Evolutionary conservation across 2,888 invertebrate species (phyloP), one percentile per base, ranked within the genome.

Genomic region (Seira ritae): DNA sequence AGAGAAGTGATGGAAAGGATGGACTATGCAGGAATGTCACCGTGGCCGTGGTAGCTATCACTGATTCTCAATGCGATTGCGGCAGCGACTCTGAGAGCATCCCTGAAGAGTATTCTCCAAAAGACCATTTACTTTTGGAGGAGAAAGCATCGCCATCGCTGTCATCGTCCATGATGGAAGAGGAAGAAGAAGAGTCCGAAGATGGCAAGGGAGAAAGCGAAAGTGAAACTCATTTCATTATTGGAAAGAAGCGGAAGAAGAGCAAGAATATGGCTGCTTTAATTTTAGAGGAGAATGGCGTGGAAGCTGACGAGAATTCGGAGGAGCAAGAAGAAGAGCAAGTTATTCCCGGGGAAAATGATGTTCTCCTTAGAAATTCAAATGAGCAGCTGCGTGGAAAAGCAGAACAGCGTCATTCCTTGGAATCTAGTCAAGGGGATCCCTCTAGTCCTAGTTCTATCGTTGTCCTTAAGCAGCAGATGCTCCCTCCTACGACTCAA

Each of bases 351-450:
- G n/a, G n/a, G n/a, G 42, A 42, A 12, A 42, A 42, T 23, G 24
- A 55, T 72, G 55, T 65, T 65, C 62, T 62, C 62, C 22, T 31
- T 62, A 22, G 67, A 37, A 72, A 67, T 72, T 75, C 67, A 66
- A 69, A 60, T 60, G 60, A 69, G 68, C 22, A 74, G n/a, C n/a
- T n/a, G n/a, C n/a, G n/a, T n/a, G n/a, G n/a, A n/a, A 31, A 31
- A 31, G 31, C 2, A 31, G 31, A 31, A 31, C 3, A 8, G 8
- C 2, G 31, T 31, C n/a, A 8, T 31, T 72, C 55, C 68, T 72
- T 55, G 15, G 73, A 68, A 67, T 74, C 80, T 80, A 80, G 80
- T 80, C 80, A 74, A 46, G 67, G 12, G 17, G 31, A 66, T 22
- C 31, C 50, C 1, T 15, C 19, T 24, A 23, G 22, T 50, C 70